Conservation (phyloP, 2,797 vertebrate species). For the Dicrostonyx torquatus region DNA sequence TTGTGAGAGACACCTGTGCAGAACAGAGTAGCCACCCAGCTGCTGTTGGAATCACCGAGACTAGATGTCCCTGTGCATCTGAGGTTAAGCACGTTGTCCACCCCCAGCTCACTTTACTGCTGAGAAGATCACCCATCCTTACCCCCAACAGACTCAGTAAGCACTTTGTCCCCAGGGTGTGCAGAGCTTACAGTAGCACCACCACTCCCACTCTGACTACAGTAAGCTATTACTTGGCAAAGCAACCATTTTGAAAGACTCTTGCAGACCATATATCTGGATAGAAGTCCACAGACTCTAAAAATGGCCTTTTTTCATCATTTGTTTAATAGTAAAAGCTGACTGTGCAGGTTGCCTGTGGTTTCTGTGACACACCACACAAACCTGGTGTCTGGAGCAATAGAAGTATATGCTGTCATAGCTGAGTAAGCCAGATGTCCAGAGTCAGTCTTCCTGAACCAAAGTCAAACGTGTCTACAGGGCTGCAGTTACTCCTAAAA, state of each 20-base stretch:
- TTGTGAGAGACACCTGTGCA: background rate
- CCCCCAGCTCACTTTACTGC: background rate
- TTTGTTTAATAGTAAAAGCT: constrained; percentile 30
- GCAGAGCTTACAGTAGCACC: background rate
- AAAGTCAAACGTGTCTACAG: background rate
- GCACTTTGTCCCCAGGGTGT: background rate
- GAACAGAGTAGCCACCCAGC: background rate
- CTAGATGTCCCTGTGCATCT: background rate
- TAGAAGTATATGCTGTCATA: background rate
- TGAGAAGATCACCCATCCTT: background rate
- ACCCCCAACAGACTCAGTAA: background rate
- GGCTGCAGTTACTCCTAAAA: background rate
- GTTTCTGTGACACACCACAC: background rate
- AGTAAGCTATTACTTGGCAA: background rate
- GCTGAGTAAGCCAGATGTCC: background rate
- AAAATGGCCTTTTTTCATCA: background rate
- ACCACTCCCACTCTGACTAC: background rate
- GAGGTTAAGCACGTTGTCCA: background rate
- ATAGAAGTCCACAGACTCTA: background rate
- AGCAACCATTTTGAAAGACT: background rate
- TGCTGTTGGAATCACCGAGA: background rate
- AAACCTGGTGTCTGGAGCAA: background rate
- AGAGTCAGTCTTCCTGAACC: background rate
- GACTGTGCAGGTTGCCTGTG: background rate
- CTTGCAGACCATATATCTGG: background rate